phyloP scores from a whole-genome alignment of 2,113 vertebrate genomes.

The Pipra filicauda region DNA sequence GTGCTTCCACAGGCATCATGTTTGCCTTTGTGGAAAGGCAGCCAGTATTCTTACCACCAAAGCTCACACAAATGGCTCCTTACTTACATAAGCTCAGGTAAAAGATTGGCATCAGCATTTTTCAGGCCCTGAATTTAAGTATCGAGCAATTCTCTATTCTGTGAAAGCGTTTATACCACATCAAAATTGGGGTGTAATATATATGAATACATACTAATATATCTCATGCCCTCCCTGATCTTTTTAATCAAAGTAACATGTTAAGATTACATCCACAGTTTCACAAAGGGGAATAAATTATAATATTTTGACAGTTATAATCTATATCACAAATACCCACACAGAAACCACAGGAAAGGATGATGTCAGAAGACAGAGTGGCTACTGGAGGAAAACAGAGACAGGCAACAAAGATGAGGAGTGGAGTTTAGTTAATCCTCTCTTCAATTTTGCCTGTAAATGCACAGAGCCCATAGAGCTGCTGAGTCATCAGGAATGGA shows the following conservation, averaged over 20 bases:
- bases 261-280: background rate
- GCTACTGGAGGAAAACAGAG: conserved; percentile 7
- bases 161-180: background rate
- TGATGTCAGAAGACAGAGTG: conserved; percentile 14
- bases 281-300: background rate
- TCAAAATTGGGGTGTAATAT: background rate
- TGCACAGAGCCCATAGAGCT: background rate
- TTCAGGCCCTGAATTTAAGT: background rate
- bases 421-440: background rate
- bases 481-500: background rate
- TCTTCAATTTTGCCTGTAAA: conserved; percentile 36
- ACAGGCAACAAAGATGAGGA: background rate
- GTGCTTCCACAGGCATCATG: background rate
- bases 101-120: background rate
- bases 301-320: background rate
- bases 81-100: background rate
- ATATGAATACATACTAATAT: background rate
- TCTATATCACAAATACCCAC: background rate
- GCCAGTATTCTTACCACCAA: background rate
- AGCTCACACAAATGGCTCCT: background rate
- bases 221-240: background rate
- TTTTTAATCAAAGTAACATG: background rate
- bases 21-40: background rate
- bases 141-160: background rate
- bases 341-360: background rate